Conservation (phyloP, 2,113 vertebrate species). For the Phylloscopus trochilus region DNA sequence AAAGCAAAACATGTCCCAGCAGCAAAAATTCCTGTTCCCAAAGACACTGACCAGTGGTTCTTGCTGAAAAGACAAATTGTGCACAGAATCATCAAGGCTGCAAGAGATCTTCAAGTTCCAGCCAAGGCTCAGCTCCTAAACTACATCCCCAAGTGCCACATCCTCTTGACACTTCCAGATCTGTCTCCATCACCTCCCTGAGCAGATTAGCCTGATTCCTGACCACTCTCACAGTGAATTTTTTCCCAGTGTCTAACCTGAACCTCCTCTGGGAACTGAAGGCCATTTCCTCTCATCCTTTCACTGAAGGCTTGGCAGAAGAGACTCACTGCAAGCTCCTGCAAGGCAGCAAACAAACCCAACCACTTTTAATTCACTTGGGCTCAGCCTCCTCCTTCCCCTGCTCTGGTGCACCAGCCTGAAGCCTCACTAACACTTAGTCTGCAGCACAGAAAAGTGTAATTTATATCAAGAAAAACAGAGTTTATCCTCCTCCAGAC, state of each 20-base stretch:
- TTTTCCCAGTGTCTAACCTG: neutral
- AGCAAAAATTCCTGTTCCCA: neutral
- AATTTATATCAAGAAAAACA: neutral
- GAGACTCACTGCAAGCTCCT: neutral
- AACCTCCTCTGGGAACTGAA: neutral
- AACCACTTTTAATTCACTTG: neutral
- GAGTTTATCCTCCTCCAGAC: neutral
- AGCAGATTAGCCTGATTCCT: neutral
- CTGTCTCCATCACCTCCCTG: neutral
- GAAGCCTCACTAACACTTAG: neutral
- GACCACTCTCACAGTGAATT: neutral
- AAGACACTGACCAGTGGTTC: neutral
- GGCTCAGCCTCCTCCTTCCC: neutral
- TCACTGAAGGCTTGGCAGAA: neutral
- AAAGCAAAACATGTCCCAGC: neutral
- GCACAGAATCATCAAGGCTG: neutral
- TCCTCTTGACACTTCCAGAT: too few relatives aligned
- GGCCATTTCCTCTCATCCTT: neutral
- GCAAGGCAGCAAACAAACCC: neutral
- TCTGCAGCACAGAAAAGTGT: neutral
- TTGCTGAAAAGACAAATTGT: neutral
- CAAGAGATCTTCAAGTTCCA: neutral
- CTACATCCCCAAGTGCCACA: neutral
- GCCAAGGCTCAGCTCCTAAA: accelerated
- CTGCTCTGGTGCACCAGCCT: neutral